Base-by-base conservation (phyloP, 2,797 vertebrate genomes). In the Mormyrops boulengeri region DNA sequence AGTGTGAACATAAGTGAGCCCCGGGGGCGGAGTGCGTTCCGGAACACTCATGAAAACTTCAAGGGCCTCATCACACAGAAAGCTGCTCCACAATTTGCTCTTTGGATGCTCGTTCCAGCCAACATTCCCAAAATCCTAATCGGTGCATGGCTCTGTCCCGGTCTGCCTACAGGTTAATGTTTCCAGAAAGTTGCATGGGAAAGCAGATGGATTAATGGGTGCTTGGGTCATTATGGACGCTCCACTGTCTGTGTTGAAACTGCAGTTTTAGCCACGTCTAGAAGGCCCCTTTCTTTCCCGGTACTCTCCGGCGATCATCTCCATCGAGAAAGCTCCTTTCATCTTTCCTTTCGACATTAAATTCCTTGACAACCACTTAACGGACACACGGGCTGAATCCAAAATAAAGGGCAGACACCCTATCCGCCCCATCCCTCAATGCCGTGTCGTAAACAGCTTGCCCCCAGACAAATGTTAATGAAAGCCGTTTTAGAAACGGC, bases 1-100 rank as follows among this genome's bases (percentile, higher is more conserved):
- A 95, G 95, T 96, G 95, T 96, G 95, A 96, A 96, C 96, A 96
- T 95, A 96, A 95, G 96, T 95, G 93, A 93, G 93, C 93, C 94
- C 17, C 91, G 86, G 94, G 95, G 95, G 95, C 93, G 95, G 95
- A 95, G 95, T 90, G 94, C 94, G 94, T 96, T n/a, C 95, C 94
- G 95, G 91, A 90, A 91, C 92, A 94, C 95, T 95, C 93, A 94
- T 94, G 95, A 95, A 96, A 93, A 95, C 94, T 93, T 95, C 93
- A 94, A 93, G 93, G 91, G 93, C 92, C 85, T 92, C 47, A 88
- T 92, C 94, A 94, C 89, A 88, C 91, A 88, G 90, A 94, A 91
- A 90, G 91, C 92, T 88, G 91, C 93, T 91, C 94, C 94, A 53
- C 50, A n/a, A 87, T 44, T 44, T 84, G 80, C 53, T 19, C 14